phyloP scores from a whole-genome alignment of 2,113 vertebrate genomes.

The Chamaea fasciata region DNA sequence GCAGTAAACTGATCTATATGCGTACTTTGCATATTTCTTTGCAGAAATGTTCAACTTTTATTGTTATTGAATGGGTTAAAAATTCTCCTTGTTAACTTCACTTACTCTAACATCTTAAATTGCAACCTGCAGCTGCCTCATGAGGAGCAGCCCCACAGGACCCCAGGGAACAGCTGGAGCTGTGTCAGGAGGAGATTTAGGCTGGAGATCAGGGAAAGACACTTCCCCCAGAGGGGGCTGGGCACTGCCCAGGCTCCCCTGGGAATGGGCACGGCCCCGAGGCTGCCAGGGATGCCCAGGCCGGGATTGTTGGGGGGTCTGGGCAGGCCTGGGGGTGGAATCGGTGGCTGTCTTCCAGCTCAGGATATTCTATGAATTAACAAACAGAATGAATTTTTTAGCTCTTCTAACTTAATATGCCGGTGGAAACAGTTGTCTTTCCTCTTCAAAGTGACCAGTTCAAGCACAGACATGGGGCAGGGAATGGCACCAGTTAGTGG shows the following conservation, averaged over 20 bases:
- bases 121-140: background rate
- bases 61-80: background rate
- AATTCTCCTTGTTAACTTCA: background rate
- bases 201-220: background rate
- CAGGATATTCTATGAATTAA: background rate
- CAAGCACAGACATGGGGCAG: background rate
- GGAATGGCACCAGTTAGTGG: background rate
- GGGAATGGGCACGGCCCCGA: background rate
- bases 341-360: background rate
- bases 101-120: background rate
- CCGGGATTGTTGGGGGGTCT: background rate
- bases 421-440: background rate
- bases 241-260: background rate
- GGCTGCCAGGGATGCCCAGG: background rate
- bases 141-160: background rate
- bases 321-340: accelerated
- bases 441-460: background rate
- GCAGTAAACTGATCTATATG: background rate
- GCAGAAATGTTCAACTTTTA: background rate
- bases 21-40: background rate
- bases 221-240: background rate
- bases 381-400: background rate
- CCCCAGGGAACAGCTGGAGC: background rate
- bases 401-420: background rate
- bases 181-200: background rate